These are phyloP conservation scores for Hydroisotoma schaefferi DNA, from an alignment of 2,888 invertebrate species.

Conservation along the genomic window DNA sequence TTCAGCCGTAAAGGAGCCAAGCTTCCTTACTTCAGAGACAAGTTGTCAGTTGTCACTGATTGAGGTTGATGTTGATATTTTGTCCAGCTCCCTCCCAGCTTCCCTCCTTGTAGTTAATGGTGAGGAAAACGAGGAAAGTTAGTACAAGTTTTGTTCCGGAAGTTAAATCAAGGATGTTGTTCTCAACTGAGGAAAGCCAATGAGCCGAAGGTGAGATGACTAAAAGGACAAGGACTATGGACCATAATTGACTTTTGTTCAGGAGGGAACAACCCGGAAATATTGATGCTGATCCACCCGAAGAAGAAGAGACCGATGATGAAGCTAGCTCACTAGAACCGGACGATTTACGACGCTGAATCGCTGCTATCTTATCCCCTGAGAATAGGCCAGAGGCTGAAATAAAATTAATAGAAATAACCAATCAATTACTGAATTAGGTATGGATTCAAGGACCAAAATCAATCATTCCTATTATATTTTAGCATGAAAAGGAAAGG, in stretches of 20 bases:
- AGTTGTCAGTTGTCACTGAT: background rate
- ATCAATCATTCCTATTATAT: too few species aligned
- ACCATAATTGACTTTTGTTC: conserved; percentile 7
- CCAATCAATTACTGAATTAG: too few species aligned
- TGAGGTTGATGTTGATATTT: background rate
- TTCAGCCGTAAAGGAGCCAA: too few species aligned
- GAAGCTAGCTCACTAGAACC: conserved; percentile 2
- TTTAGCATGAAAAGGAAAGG: too few species aligned
- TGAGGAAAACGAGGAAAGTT: background rate
- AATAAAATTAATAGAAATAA: too few species aligned
- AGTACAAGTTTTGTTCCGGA: background rate
- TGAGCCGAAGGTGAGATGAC: conserved; percentile 26
- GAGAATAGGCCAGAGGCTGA: conserved; percentile 49
- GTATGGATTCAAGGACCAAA: too few species aligned
- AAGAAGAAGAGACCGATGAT: background rate
- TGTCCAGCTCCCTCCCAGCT: too few species aligned
- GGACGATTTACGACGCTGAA: conserved; percentile 68
- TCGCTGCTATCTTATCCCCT: conserved; percentile 90
- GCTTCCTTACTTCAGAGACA: background rate
- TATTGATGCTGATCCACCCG: background rate
- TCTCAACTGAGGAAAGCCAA: conserved; percentile 4
- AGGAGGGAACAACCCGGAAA: background rate
- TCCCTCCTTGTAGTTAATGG: too few species aligned
- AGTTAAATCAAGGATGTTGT: background rate
- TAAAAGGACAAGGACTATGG: conserved; percentile 30